Evolutionary conservation across 2,113 vertebrate species (phyloP), one percentile per base, ranked within the genome.

Genomic region (Eudorcas thomsonii): DNA sequence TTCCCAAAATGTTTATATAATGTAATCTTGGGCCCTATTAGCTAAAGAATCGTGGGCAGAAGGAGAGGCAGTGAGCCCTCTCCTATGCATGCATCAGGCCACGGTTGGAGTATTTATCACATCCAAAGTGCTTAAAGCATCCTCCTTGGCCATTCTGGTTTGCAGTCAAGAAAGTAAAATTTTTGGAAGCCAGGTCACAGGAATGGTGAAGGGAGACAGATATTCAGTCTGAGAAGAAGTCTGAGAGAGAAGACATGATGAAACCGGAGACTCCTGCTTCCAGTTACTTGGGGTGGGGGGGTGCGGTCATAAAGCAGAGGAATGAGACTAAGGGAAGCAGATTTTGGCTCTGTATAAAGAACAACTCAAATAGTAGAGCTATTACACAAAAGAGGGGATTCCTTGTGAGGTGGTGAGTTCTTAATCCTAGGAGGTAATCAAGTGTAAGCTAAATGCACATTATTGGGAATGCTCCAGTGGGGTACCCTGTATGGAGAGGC

Each of bases 1-100:
- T 94, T 97, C 96, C 96, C 92, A 85, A 94, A 88, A 43, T 19
- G 3, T 89, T 98, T 96, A 97, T 94, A 92, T 96, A 98, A 98
- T 52, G 33, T 52, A 52, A 90, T 90, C 88, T 85, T 17, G 6
- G 92, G 88, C 52, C 81, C 80, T 39, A 4, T 95, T 89, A 36
- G 78, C 67, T 74, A 52, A 43, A 92, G 48, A 62, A 33, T 30
- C 60, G 7, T 21, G 91, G 86, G 83, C 52, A 62, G 54, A 45
- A 52, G 36, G 48, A 96, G 88, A 55, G 36, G 57, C 30, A 12
- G 33, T 26, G 43, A 82, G 82, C 54, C 36, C 36, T 67, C 82
- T 80, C 39, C 81, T 23, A 45, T 28, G 77, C 23, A 14, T 4
- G 15, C 16, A 78, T 59, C 45, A 43, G 93, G 59, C 88, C 60